A percentile compares a stretch with the other conserved stretches of the same genome.
phyloP scores from a whole-genome alignment of 2,797 vertebrate genomes.

The Chromobotia macracanthus region DNA sequence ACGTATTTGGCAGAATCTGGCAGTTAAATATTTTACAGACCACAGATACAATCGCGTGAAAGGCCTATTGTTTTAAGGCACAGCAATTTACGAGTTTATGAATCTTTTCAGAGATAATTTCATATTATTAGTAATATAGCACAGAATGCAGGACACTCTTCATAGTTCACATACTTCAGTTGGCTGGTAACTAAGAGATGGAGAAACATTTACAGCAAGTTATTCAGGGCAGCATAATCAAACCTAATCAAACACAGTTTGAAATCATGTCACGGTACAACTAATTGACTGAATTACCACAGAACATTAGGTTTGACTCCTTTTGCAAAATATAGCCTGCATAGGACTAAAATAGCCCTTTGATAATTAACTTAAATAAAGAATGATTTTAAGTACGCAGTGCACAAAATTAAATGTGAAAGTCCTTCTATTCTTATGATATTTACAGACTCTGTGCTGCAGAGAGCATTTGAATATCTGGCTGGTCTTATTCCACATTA shows the following conservation, averaged over 20 bases:
- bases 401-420: background rate
- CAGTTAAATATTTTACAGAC: conserved; percentile 11
- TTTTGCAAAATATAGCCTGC: conserved; percentile 26
- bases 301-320: conserved; percentile 38
- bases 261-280: conserved; percentile 38
- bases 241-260: conserved; percentile 34
- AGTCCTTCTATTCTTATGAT: background rate
- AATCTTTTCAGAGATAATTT: conserved; percentile 44
- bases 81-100: background rate
- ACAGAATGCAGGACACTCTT: conserved; percentile 12
- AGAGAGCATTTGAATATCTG: conserved; percentile 20
- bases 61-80: conserved; percentile 28
- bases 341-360: conserved; percentile 7
- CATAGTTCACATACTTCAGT: conserved; percentile 8
- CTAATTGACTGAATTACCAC: conserved; percentile 40
- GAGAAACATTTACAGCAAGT: conserved; percentile 18
- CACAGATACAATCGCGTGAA: conserved; percentile 1
- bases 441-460: conserved; percentile 1
- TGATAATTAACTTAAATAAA: conserved; percentile 27
- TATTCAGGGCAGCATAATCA: conserved; percentile 27
- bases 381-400: background rate
- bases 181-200: conserved; percentile 20
- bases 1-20: background rate
- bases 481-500: conserved; percentile 26
- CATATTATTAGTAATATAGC: conserved; percentile 18